Percentiles rank a stretch among this genome's conserved stretches.
Conservation (phyloP, 2,888 invertebrate species). For the Hemithea aestivaria region DNA sequence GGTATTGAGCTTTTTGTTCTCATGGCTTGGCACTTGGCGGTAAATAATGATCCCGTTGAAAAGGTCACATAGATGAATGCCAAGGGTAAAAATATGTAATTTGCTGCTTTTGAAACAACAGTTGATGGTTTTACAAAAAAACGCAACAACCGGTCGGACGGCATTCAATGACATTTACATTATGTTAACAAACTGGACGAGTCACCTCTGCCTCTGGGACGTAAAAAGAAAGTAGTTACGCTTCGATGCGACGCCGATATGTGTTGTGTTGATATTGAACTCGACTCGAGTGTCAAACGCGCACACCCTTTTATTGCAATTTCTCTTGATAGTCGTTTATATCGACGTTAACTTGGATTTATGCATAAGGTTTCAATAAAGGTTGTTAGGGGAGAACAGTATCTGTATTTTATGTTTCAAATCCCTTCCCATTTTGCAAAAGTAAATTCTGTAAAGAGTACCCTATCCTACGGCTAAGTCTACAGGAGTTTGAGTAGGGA, state of each 20-base stretch:
- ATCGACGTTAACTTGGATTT: conserved; percentile 15
- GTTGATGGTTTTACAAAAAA: conserved; percentile 45
- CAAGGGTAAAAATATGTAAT: conserved; percentile 35
- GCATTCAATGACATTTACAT: conserved; percentile 70
- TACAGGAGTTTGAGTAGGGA: conserved; percentile 26
- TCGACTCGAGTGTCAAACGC: conserved; percentile 16
- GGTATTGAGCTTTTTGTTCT: conserved; percentile 11
- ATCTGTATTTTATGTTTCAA: too few relatives aligned
- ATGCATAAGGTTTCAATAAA: too few relatives aligned
- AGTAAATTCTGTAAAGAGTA: too few relatives aligned
- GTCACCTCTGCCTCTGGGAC: conserved; percentile 46
- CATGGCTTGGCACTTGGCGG: conserved; percentile 7
- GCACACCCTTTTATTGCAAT: conserved; percentile 21
- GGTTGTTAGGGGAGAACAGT: too few relatives aligned
- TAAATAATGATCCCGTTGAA: conserved; percentile 17
- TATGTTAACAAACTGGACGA: conserved; percentile 63
- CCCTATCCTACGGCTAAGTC: conserved; percentile 9
- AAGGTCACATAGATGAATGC: conserved; percentile 32
- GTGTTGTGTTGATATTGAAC: conserved; percentile 30
- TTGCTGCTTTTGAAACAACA: conserved; percentile 59
- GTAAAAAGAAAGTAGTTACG: conserved; percentile 63
- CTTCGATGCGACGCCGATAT: conserved; percentile 31
- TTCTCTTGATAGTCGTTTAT: conserved; percentile 21
- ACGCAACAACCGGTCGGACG: conserved; percentile 57
- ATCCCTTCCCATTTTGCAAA: too few relatives aligned